phyloP scores from a whole-genome alignment of 2,113 vertebrate species.

The Passerina amoena region DNA sequence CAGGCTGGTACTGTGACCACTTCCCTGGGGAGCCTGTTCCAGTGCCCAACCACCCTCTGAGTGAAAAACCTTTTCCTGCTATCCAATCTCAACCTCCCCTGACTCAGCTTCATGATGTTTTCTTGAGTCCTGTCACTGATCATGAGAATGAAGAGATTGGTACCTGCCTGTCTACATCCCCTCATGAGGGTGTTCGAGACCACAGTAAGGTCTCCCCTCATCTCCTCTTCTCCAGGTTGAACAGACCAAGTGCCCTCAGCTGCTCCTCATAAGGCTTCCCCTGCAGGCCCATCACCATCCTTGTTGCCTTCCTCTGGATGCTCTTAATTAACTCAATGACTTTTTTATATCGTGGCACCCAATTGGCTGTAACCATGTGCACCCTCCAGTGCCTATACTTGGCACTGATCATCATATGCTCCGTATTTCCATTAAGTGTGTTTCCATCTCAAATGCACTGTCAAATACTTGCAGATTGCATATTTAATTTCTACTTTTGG shows the following conservation, averaged over 20 bases:
- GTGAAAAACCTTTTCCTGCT: not conserved
- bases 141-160: not conserved
- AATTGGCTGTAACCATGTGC: not conserved
- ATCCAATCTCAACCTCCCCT: not conserved
- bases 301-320: not conserved
- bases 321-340: not conserved
- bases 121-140: not conserved
- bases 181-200: fast-evolving
- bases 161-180: not conserved
- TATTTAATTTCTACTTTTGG: not conserved
- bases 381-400: not conserved
- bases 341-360: not conserved
- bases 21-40: not conserved
- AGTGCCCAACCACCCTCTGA: not conserved
- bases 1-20: not conserved
- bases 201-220: not conserved
- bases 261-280: not conserved
- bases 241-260: not conserved
- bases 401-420: not conserved
- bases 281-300: not conserved
- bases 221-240: not conserved
- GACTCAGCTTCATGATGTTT: not conserved
- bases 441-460: not conserved
- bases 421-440: not conserved
- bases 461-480: not conserved